These are phyloP conservation scores for Stenoptilia bipunctidactyla DNA, from an alignment of 2,888 invertebrate genomes.

Conservation along the genomic window DNA sequence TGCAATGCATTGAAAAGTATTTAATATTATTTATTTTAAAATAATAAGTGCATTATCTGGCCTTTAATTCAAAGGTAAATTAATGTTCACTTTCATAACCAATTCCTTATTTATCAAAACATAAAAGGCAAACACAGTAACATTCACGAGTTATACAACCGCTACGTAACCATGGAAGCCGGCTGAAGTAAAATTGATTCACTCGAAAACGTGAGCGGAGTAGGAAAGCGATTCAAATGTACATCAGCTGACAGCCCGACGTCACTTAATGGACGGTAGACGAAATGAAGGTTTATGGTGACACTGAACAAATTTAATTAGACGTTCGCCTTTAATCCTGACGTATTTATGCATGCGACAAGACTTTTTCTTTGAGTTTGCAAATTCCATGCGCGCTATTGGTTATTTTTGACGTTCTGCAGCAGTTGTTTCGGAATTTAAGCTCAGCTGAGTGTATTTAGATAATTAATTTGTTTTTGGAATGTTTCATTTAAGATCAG, in stretches of 20 bases:
- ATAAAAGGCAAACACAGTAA: constrained; percentile 3
- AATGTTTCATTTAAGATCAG: no score
- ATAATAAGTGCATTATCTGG: no score
- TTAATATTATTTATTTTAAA: no score
- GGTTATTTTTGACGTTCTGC: neutral
- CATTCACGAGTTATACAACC: no score
- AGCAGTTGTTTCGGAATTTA: no score
- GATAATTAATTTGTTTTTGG: no score
- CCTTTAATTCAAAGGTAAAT: no score
- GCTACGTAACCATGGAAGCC: constrained; percentile 24
- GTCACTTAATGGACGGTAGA: constrained; percentile 18
- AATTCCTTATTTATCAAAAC: constrained; percentile 7
- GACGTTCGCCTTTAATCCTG: constrained; percentile 33
- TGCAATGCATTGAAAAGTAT: no score
- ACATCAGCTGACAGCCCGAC: constrained; percentile 23
- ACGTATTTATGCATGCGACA: constrained; percentile 15
- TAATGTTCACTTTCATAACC: constrained; percentile 23
- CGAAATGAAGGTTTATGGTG: constrained; percentile 51
- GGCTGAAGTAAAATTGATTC: constrained; percentile 64
- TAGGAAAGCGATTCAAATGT: constrained; percentile 54
- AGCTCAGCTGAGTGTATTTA: no score
- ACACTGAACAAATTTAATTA: constrained; percentile 56
- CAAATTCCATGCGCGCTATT: neutral
- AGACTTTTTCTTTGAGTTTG: neutral
- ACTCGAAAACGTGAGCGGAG: constrained; percentile 54